Percentiles rank a stretch among this genome's conserved stretches.
Conservation (phyloP, 2,888 invertebrate species). For the Eupeodes luniger region DNA sequence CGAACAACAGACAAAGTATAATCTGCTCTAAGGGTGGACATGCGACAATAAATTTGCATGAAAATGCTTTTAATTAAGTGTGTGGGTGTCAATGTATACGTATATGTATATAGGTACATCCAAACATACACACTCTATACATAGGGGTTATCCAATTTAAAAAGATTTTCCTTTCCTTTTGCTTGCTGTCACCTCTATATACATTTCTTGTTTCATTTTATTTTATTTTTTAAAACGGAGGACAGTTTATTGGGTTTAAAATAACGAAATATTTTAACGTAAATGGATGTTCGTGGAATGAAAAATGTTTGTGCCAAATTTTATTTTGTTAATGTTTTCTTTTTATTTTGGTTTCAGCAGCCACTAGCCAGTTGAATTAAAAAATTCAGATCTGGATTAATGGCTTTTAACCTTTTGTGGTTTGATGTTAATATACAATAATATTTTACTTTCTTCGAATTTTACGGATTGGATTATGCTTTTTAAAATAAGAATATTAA, state of each 20-base stretch:
- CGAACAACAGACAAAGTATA: constrained; percentile 8
- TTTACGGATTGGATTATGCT: too few relatives aligned
- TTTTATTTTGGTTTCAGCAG: neutral
- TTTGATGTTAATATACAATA: neutral
- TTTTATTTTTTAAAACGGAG: neutral
- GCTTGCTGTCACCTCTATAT: neutral
- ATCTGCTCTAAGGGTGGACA: constrained; percentile 51
- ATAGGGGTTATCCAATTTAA: constrained; percentile 35
- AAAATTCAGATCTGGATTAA: neutral
- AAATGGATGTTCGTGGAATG: neutral
- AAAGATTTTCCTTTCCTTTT: constrained; percentile 1
- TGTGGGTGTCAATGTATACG: constrained; percentile 21
- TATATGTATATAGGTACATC: neutral
- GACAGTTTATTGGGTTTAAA: constrained; percentile 14
- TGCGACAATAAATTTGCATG: constrained; percentile 42
- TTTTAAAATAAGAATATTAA: too few relatives aligned
- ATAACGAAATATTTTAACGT: neutral
- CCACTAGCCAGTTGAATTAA: neutral
- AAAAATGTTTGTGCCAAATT: neutral
- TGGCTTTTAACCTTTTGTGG: neutral
- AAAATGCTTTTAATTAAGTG: constrained; percentile 47
- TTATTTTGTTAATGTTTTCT: neutral
- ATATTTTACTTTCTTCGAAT: too few relatives aligned
- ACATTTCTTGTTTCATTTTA: neutral
- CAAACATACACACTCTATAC: neutral